Evolutionary conservation across 1,140 invertebrate species (phyloP).

Genomic region (Zaprionus ghesquierei): DNA sequence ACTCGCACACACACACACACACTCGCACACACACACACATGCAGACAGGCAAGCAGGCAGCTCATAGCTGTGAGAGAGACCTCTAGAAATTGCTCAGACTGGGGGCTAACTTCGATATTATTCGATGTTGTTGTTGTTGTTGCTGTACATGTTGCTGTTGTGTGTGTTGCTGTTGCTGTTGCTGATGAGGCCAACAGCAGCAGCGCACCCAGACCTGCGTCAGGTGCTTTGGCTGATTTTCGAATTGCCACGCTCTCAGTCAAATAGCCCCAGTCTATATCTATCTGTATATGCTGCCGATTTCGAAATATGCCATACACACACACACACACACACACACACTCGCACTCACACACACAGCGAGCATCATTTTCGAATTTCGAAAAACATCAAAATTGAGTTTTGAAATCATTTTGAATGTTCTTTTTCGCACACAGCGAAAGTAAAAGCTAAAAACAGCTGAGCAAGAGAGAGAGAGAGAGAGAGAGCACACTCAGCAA

Average conservation of each 20-base stretch:
- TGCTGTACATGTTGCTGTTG: not conserved
- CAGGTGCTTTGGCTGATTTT: constrained; percentile 22
- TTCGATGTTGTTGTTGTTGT: constrained; percentile 28
- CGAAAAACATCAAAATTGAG: constrained; percentile 49
- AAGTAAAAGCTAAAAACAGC: constrained; percentile 66
- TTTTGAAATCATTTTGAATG: constrained; percentile 36
- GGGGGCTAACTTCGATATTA: constrained; percentile 48
- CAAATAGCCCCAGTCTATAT: constrained; percentile 5
- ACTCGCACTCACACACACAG: constrained; percentile 25
- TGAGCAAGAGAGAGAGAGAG: constrained; percentile 4
- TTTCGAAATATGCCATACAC: constrained; percentile 70
- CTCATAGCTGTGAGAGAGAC: constrained; percentile 13
- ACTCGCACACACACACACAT: constrained; percentile 20
- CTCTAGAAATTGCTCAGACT: constrained; percentile 22
- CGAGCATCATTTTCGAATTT: constrained; percentile 52
- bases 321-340: constrained; percentile 1
- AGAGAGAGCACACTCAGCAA: not conserved
- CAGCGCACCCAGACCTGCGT: constrained; percentile 38
- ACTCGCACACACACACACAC: constrained; percentile 2
- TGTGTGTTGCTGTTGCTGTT: constrained; percentile 39
- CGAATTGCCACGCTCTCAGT: constrained; percentile 34
- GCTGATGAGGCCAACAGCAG: constrained; percentile 38
- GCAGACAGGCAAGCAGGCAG: constrained; percentile 17
- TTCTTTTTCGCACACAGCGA: constrained; percentile 59
- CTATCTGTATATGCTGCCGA: constrained; percentile 48